Percentiles rank a stretch among this genome's conserved stretches.
Evolutionary conservation across 2,888 invertebrate species (phyloP).

Genomic region (Cephus spinipes): DNA sequence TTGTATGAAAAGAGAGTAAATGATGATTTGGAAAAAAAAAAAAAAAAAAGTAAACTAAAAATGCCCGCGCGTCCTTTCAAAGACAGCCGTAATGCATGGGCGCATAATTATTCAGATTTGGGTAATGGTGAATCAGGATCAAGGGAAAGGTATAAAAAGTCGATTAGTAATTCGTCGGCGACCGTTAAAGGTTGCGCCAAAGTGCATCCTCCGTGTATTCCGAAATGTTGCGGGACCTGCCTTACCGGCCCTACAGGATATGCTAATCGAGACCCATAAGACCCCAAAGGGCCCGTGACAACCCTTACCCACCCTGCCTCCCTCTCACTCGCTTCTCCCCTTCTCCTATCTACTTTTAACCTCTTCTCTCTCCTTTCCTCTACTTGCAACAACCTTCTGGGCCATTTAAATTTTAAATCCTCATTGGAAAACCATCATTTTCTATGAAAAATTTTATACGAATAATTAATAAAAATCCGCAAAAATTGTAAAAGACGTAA

Average conservation of each 20-base stretch:
- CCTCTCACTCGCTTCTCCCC: conserved; percentile 17
- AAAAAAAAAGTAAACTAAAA: not conserved
- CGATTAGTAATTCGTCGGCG: conserved; percentile 55
- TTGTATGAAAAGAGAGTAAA: not conserved
- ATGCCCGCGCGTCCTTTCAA: conserved; percentile 15
- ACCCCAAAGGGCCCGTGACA: conserved; percentile 30
- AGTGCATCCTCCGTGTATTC: conserved; percentile 37
- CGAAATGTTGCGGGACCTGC: conserved; percentile 56
- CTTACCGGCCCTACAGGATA: conserved; percentile 63
- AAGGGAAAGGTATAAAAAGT: conserved; percentile 32
- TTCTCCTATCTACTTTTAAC: conserved; percentile 5
- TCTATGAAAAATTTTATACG: not conserved
- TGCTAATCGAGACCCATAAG: conserved; percentile 51
- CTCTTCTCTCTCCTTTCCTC: conserved; percentile 16
- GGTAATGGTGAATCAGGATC: no score
- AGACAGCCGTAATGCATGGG: conserved; percentile 22
- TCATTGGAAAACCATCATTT: conserved; percentile 36
- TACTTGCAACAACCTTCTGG: conserved; percentile 1
- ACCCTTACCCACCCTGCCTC: no score
- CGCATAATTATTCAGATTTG: conserved; percentile 10
- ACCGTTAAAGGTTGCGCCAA: conserved; percentile 56
- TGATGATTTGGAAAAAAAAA: conserved; percentile 12
- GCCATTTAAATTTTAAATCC: conserved; percentile 57
- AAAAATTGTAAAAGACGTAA: not conserved
- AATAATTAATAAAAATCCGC: not conserved